Evolutionary conservation across 2,888 invertebrate species (phyloP).

Genomic region (Villa cingulata): DNA sequence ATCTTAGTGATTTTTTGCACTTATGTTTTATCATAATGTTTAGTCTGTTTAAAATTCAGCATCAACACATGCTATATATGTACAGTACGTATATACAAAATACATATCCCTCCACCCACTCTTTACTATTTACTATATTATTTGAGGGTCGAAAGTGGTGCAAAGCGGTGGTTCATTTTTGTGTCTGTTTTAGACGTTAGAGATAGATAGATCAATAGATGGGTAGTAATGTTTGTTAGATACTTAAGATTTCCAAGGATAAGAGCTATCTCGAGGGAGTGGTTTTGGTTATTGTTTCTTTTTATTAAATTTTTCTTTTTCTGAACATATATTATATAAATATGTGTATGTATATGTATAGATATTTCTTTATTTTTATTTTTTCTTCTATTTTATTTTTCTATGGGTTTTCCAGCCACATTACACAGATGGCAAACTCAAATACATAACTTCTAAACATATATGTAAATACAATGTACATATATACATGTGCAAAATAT

Average conservation of each 20-base stretch:
- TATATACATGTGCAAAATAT: background rate
- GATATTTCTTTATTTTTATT: background rate
- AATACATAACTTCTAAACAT: background rate
- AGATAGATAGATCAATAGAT: slow-evolving; percentile 9
- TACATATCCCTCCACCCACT: slow-evolving; percentile 1
- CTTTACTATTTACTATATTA: background rate
- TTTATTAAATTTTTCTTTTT: background rate
- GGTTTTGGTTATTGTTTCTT: slow-evolving; percentile 14
- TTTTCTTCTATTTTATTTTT: slow-evolving; percentile 1
- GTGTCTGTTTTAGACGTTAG: slow-evolving; percentile 10
- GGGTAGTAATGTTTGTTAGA: background rate
- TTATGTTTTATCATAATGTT: slow-evolving; percentile 9
- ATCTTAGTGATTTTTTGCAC: background rate
- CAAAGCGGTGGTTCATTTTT: background rate
- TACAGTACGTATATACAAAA: background rate
- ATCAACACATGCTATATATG: background rate
- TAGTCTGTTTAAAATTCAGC: background rate
- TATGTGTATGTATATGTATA: no score
- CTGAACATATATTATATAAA: no score
- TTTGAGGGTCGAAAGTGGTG: slow-evolving; percentile 4
- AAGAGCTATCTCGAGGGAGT: slow-evolving; percentile 11
- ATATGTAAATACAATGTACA: background rate
- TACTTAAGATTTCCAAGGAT: slow-evolving; percentile 8
- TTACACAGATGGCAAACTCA: no score
- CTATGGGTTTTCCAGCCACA: background rate